Percentiles rank a stretch among this genome's conserved stretches.
Conservation (phyloP, 2,113 vertebrate species). For the Myocastor coypus region DNA sequence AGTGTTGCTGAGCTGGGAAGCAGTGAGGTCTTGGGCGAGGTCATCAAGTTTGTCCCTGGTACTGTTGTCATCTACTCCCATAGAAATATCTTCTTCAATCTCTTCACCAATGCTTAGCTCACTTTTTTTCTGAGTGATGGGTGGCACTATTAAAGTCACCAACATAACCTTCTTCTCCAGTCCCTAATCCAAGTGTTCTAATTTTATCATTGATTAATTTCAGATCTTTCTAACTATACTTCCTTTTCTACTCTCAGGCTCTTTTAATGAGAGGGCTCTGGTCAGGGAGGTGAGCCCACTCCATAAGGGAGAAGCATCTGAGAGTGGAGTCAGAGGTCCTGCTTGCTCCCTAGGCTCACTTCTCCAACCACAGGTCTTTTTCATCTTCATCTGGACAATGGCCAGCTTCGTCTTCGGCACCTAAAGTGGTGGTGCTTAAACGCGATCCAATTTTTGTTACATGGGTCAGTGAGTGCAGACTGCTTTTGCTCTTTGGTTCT, state of each 20-base stretch:
- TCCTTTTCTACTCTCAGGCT: slow-evolving; percentile 83
- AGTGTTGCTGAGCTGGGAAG: slow-evolving; percentile 92
- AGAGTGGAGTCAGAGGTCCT: slow-evolving; percentile 81
- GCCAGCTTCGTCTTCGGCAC: slow-evolving; percentile 75
- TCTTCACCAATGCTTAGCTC: slow-evolving; percentile 95
- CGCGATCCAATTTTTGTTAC: slow-evolving; percentile 76
- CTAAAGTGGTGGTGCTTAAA: slow-evolving; percentile 67
- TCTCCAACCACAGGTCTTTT: slow-evolving; percentile 92
- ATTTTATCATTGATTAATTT: slow-evolving; percentile 83
- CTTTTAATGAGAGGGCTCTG: slow-evolving; percentile 81
- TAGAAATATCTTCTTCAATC: slow-evolving; percentile 93
- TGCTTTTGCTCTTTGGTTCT: slow-evolving; percentile 83
- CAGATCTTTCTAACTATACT: slow-evolving; percentile 83
- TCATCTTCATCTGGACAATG: slow-evolving; percentile 86
- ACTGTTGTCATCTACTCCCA: slow-evolving; percentile 89
- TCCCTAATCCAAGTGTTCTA: slow-evolving; percentile 85
- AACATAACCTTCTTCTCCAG: slow-evolving; percentile 93
- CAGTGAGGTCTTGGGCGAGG: slow-evolving; percentile 92
- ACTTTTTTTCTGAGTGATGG: slow-evolving; percentile 93
- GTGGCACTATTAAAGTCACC: slow-evolving; percentile 96
- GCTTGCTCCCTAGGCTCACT: slow-evolving; percentile 79
- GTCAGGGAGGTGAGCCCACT: slow-evolving; percentile 81
- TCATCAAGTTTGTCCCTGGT: slow-evolving; percentile 91
- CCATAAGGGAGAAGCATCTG: slow-evolving; percentile 80
- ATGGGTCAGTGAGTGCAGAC: slow-evolving; percentile 80